Conservation (phyloP, 2,797 vertebrate species). For the Halcyon badia region DNA sequence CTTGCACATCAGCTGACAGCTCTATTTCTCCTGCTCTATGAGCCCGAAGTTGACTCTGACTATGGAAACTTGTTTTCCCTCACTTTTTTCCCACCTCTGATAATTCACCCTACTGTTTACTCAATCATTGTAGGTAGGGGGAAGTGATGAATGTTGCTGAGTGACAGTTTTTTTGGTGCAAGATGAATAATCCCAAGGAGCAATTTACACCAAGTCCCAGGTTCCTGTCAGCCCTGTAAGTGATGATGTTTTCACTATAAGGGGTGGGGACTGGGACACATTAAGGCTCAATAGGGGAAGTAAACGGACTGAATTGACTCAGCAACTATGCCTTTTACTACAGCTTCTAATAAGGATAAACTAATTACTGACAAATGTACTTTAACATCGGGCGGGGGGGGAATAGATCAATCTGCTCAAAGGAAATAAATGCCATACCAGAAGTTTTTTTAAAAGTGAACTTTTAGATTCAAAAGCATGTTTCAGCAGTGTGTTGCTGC, state of each 20-base stretch:
- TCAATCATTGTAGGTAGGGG: slow-evolving; percentile 71
- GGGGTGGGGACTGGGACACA: slow-evolving; percentile 86
- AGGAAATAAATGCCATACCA: slow-evolving; percentile 39
- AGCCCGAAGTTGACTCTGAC: slow-evolving; percentile 1
- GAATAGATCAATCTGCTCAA: slow-evolving; percentile 40
- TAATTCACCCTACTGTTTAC: slow-evolving; percentile 72
- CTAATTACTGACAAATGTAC: slow-evolving; percentile 84
- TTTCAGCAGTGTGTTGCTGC: background rate
- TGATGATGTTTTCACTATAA: slow-evolving; percentile 96
- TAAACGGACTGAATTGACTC: slow-evolving; percentile 86
- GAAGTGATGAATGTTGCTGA: slow-evolving; percentile 82
- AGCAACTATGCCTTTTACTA: slow-evolving; percentile 88
- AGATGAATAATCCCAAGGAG: slow-evolving; percentile 87
- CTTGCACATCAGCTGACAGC: background rate
- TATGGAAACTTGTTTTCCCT: slow-evolving; percentile 25
- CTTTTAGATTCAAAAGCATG: slow-evolving; percentile 1
- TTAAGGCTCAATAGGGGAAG: slow-evolving; percentile 78
- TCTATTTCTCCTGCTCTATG: background rate
- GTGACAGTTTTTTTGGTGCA: slow-evolving; percentile 80
- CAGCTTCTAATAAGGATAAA: slow-evolving; percentile 83
- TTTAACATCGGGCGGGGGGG: slow-evolving; percentile 29
- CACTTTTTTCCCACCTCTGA: slow-evolving; percentile 23
- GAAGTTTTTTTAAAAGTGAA: slow-evolving; percentile 16
- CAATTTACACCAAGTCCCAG: slow-evolving; percentile 85
- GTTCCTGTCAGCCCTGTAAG: slow-evolving; percentile 90